Evolutionary conservation across 2,888 invertebrate genomes (phyloP), one percentile per base, ranked within the genome.

Genomic region (Drosophila atripex): DNA sequence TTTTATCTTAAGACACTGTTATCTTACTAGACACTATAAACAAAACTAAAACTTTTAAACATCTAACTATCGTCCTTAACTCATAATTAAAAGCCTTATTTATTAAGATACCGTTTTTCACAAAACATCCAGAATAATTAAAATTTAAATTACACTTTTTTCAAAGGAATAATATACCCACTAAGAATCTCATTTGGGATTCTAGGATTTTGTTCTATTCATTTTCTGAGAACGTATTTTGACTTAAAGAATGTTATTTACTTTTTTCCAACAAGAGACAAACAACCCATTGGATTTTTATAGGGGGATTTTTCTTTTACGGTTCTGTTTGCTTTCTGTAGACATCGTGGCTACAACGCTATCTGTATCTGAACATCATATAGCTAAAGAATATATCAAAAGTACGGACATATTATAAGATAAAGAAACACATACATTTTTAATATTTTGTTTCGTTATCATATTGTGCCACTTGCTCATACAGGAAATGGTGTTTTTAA

Each of bases 271-370:
- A 43, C 9, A 41, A 18, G 41, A 41, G 41, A 41, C 41, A 41
- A 41, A 41, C 41, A 41, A 41, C 11, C 11, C 9, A 21, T 43
- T 43, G 18, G 18, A 18, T 21, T 43, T 43, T 43, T 21, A 43
- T 43, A 43, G 43, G 43, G 41, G 43, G 43, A 43, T 43, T 43
- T 43, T 43, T 12, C 12, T 21, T 43, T 21, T 18, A 18, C 41
- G 41, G 18, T 18, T 41, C 18, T 43, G 21, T 43, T 43, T 43
- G 21, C 12, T 21, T 43, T 43, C 18, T 16, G 43, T 12, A 43
- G 43, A 43, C 43, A 43, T 43, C 21, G 18, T 21, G 43, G 43
- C 43, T 43, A 18, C 43, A 43, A 18, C 12, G 11, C 12, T 21
- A 43, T 35, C 35, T 35, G 35, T 5, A 35, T n/a, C 41, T 18